Base-by-base conservation (phyloP, 2,113 vertebrate genomes). In the Cephalopterus ornatus region DNA sequence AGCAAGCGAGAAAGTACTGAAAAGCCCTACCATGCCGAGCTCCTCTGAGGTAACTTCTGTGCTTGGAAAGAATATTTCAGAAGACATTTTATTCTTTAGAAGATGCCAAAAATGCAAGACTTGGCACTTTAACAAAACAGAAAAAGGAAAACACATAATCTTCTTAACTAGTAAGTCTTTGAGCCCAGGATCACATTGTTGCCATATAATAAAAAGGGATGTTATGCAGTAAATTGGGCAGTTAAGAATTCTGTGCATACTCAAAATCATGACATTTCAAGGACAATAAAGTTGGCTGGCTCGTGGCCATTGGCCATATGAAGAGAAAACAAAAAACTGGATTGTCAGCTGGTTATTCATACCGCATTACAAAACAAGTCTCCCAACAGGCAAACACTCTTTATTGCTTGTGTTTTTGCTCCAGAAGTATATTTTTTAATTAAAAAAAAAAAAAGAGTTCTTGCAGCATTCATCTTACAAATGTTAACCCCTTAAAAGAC, bases 91-190 rank as follows among this genome's bases (percentile, higher is more conserved):
- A 96, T 89, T 97, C 97, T 97, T 97, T 94, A 96, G 93, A 97
- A 97, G 97, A 96, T 97, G 97, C 97, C 97, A 97, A 97, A 97
- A 97, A 96, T 75, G 83, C 93, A 95, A 95, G 94, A 96, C 95
- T 97, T 97, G 97, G 97, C 97, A 97, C 96, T 96, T 96, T 92
- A 97, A 98, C 97, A 97, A 97, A 97, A 97, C 93, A 95, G 96
- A 92, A 97, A 97, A 96, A 96, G 81, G 96, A 97, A 97, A 97
- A 97, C 96, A 96, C 97, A 96, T 97, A 98, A 98, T 97, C 97
- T 97, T 97, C 97, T 98, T 97, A 97, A 97, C 97, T 97, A 93
- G 97, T 95, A 94, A 97, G 97, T 97, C 96, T 97, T 97, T 97
- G 97, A 97, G 97, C 96, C 96, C 94, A 95, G 96, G 95, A 96